Evolutionary conservation across 2,113 vertebrate species (phyloP), one percentile per base, ranked within the genome.

Genomic region (Sphyrna mokarran): DNA sequence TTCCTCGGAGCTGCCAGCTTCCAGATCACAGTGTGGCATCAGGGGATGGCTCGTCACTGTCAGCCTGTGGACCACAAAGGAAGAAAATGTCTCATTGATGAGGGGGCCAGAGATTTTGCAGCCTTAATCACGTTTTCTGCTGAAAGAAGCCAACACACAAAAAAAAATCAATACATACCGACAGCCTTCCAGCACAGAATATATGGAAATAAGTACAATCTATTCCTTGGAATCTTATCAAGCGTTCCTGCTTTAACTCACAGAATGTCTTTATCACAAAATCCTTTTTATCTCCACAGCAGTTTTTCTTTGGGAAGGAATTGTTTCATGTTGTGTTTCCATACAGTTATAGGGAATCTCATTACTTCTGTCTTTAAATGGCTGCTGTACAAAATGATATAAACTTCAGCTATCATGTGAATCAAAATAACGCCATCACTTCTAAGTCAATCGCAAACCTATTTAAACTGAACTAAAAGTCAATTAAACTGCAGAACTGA

Each of bases 1-100:
- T 66, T 98, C 98, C 96, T 98, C 98, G 0, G 98, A 98, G 95
- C 97, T 97, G 72, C 97, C 97, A 0, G 97, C 97, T 69, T 98
- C 98, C 97, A 98, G 96, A 85, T 98, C 97, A 1, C 96, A 97
- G 78, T 97, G 97, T 40, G 97, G 97, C 48, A 97, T 96, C 96
- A 98, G 54, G 3, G 97, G 96, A 83, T 97, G 97, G 61, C 95
- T 96, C 40, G 96, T 96, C 68, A 96, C 96, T 40, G 98, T 96
- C 26, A 98, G 54, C 90, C 98, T 98, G 96, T 78, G 96, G 97
- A 96, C 0, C 72, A 96, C 22, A 97, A 96, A 76, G 68, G 68
- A 2, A 96, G 43, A 96, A 96, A 95, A 54, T 66, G 0, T 66
- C 26, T 63, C 1, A 0, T 96, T 96, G 95, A 78, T 85, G 94